A percentile compares a stretch with the other conserved stretches of the same genome.
These are phyloP conservation scores for Brachyhypopomus occidentalis DNA, from an alignment of 2,113 vertebrate genomes.

Conservation along the genomic window DNA sequence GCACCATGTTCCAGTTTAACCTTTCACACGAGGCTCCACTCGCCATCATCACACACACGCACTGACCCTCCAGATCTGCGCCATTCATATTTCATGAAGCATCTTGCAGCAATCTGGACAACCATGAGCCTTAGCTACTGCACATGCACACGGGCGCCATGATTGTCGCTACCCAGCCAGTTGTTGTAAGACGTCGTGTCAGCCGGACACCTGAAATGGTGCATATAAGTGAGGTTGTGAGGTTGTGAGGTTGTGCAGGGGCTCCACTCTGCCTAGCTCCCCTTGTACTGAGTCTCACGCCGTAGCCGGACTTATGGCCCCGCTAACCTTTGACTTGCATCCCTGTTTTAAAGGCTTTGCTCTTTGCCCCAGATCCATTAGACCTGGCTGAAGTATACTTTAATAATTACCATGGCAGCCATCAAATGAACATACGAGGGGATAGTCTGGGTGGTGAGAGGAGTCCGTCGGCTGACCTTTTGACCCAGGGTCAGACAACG, in stretches of 20 bases:
- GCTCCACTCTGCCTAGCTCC: neutral
- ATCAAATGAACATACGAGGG: constrained; percentile 75
- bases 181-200: neutral
- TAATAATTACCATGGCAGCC: constrained; percentile 74
- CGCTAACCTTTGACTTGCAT: constrained; percentile 77
- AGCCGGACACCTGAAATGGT: neutral
- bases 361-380: constrained; percentile 77
- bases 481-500: constrained; percentile 69
- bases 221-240: neutral
- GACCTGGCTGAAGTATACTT: constrained; percentile 78
- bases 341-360: constrained; percentile 74
- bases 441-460: constrained; percentile 57
- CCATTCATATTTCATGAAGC: constrained; percentile 75
- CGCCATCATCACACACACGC: constrained; percentile 70
- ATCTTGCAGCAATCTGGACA: constrained; percentile 43
- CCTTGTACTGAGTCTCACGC: constrained; percentile 62
- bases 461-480: constrained; percentile 75
- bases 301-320: constrained; percentile 61
- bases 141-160: constrained; percentile 11
- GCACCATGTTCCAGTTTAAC: constrained; percentile 75
- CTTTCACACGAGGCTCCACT: constrained; percentile 75
- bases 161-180: neutral
- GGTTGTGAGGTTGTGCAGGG: neutral
- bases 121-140: constrained; percentile 13
- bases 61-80: constrained; percentile 70